Evolutionary conservation across 2,113 vertebrate genomes (phyloP), one percentile per base, ranked within the genome.

Genomic region (Anthoscopus minutus): DNA sequence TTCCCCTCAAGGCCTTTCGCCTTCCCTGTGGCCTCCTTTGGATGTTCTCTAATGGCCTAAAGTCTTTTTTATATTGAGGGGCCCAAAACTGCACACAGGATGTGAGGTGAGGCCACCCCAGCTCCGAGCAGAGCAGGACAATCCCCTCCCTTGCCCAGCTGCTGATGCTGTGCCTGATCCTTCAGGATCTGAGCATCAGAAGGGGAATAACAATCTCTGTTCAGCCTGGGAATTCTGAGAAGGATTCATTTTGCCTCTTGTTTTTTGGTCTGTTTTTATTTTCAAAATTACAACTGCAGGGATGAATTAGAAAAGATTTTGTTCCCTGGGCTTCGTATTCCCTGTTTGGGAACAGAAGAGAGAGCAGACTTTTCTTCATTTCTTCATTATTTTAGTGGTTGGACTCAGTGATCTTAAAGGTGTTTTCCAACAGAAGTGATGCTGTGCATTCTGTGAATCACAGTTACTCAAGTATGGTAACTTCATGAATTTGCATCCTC

Each of bases 281-380:
- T 57, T 53, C 33, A 42, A 58, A 96, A 96, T 94, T 81, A 87
- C 38, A 95, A 23, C 57, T 83, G 81, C 87, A 95, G 9, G 74
- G 50, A 76, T 91, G 57, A 89, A 89, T 84, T 91, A 73, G 53
- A 86, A 96, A 91, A 83, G 62, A 42, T 88, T 79, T 28, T 89
- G 14, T 38, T 81, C 51, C 37, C 56, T 12, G 15, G 21, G 47
- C 33, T 79, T 70, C 6, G 2, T 44, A 6, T 18, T 74, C 30
- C 38, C 3, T 24, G 20, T 57, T 35, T 78, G 51, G 51, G 47
- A 65, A 60, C 0, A 57, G 57, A 56, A 57, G 67, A 74, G n/a
- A 80, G 57, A 38, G 50, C 47, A 48, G 56, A 45, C 19, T 65
- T 84, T 71, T 88, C 38, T 28, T 70, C 35, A 57, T 2, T 1